Base-by-base conservation (phyloP, 2,888 invertebrate genomes). In the Aricia artaxerxes region DNA sequence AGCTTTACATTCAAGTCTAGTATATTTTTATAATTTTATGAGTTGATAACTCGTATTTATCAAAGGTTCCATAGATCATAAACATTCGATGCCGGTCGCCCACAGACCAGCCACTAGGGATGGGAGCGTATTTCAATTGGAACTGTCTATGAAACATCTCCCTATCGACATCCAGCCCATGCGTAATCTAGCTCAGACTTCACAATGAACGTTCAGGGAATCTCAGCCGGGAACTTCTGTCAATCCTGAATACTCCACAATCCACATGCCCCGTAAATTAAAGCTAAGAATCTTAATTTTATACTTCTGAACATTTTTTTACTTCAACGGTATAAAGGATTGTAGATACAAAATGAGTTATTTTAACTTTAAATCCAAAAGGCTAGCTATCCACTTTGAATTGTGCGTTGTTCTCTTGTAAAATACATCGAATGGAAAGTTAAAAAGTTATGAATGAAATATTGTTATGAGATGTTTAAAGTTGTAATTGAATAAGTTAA, bases 401-500 rank as follows among this genome's bases (percentile, higher is more conserved):
- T 31, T 64, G 13, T 35, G 35, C 69, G 35, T 69, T 35, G 13
- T 38, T 16, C 69, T 38, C 11, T 4, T 35, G 35, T 69, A 16
- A 69, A 69, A 69, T 16, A 69, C 7, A 44, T 24, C 24, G n/a
- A 73, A 44, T 44, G 5, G n/a, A 73, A 44, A n/a, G 44, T 44
- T 73, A 73, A 73, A 24, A 73, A 73, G 73, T 73, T 73, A 5
- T 16, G n/a, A 24, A 40, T 73, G 75, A 75, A 49, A 53, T 75
- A 75, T 75, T 75, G 53, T 75, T 75, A 75, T 31, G 53, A 75
- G 75, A 75, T 49, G 53, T 75, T 75, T 75, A 53, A 75, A 76
- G 53, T 76, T 76, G 64, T 79, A 64, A 79, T 82, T 81, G 79
- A 78, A 77, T 53, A 73, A 79, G 77, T 79, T 82, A 79, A 80